Evolutionary conservation across 2,888 invertebrate genomes (phyloP), one percentile per base, ranked within the genome.

Genomic region (Cinara cedri): DNA sequence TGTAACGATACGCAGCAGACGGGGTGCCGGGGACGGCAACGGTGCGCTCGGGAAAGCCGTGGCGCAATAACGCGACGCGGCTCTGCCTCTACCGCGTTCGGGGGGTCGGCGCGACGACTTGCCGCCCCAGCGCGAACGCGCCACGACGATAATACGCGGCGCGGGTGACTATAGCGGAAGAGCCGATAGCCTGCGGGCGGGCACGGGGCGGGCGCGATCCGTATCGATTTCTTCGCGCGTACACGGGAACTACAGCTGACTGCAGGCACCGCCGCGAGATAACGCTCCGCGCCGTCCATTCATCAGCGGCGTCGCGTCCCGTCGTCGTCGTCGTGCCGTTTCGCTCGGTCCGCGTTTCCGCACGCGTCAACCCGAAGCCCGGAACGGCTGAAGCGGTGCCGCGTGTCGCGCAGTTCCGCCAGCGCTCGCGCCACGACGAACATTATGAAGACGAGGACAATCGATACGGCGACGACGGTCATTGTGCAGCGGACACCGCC

Each of bases 171-270:
- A 14, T 49, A 13, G 2, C 51, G 16, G 16, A 14, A 6, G 16
- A 3, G 21, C 10, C 55, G n/a, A n/a, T n/a, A n/a, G n/a, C n/a
- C n/a, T n/a, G n/a, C n/a, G n/a, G 11, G 19, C 11, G 66, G 16
- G 1, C 16, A 11, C 0, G 11, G 4, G 11, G 49, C 49, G 49
- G 8, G 3, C 16, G n/a, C n/a, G 8, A 26, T 26, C 46, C 60
- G 49, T 72, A 72, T 72, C 72, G 72, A 72, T 72, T 72, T 62
- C 1, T 34, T 1, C 57, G 24, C 65, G 66, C 26, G 4, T 21
- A 11, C 60, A 57, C n/a, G 71, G 11, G 16, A 44, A 13, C 10
- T 26, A 46, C 76, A 76, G 68, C 78, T 78, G 78, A 62, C 60
- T 21, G n/a, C n/a, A n/a, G 72, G 19, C 34, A 34, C 51, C 54